Base-by-base conservation (phyloP, 2,888 invertebrate species). In the Scaptomyza parva region DNA sequence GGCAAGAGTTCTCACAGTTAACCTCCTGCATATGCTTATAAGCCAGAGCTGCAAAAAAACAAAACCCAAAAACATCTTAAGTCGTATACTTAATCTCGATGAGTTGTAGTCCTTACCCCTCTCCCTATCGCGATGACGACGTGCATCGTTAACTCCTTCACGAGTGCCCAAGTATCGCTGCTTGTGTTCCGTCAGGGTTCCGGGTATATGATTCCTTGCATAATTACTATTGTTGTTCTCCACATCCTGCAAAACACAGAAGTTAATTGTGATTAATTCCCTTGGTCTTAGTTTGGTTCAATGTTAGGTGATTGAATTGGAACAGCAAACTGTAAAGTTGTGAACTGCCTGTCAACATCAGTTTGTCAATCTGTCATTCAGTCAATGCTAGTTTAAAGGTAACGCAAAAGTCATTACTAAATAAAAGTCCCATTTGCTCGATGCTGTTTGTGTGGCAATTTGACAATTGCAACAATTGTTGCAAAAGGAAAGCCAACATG, bases 121-220 rank as follows among this genome's bases (percentile, higher is more conserved):
- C 7, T 45, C 48, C 30, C 81, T 71, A 12, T 85, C 84, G 45
- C 86, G 83, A 12, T 80, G 69, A 14, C 87, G 88, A 58, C 89
- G 90, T 52, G 90, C 73, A 52, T 85, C 78, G 51, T 86, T 73
- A 18, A 89, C 87, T 1, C 90, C 90, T 26, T 89, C 86, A 24
- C 86, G 82, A 17, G 89, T 90, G 54, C 91, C 90, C 58, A 91
- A 50, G 44, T 86, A 85, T 35, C 90, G 88, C 40, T 88, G 85
- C 59, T 91, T 91, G 59, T 86, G 88, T 9, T 81, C 86, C 18
- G 90, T 90, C 37, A 90, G 54, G 18, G 82, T 80, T 24, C 91
- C 91, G 39, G 90, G 88, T 53, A 89, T 81, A 70, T 89, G 89
- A 65, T 90, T 86, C 63, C 78, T 88, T 53, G 89, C 78, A 55